These are phyloP conservation scores for Gouania willdenowi DNA, from an alignment of 2,797 vertebrate species.

Conservation along the genomic window DNA sequence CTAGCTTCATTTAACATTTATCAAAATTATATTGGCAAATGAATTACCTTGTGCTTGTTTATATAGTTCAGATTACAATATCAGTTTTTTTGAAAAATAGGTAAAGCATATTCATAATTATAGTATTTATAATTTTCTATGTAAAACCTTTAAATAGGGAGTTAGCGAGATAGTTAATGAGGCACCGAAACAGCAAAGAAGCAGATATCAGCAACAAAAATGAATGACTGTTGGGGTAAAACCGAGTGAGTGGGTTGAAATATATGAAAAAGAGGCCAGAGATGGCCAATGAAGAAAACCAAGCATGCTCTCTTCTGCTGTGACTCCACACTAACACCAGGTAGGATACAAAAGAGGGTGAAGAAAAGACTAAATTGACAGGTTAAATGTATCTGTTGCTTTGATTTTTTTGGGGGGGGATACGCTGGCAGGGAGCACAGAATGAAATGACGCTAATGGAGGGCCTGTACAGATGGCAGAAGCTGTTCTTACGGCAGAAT, in stretches of 20 bases:
- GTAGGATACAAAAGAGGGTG: neutral
- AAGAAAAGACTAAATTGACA: conserved; percentile 8
- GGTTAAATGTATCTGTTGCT: conserved; percentile 2
- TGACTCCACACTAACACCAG: too few relatives aligned
- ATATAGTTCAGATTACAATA: too few relatives aligned
- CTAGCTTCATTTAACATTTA: too few relatives aligned
- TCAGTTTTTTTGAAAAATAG: too few relatives aligned
- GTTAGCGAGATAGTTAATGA: neutral
- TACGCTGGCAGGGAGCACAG: conserved; percentile 6
- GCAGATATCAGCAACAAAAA: conserved; percentile 5
- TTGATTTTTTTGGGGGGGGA: conserved; percentile 26
- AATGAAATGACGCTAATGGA: neutral
- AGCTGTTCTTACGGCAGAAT: conserved; percentile 13
- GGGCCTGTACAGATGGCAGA: conserved; percentile 37
- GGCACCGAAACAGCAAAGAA: conserved; percentile 1
- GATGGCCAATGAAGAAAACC: neutral
- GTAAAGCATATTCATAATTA: too few relatives aligned
- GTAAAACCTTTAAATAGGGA: neutral
- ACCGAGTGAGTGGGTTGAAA: neutral
- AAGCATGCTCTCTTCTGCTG: neutral
- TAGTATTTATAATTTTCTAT: too few relatives aligned
- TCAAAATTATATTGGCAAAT: too few relatives aligned
- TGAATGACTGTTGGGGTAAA: conserved; percentile 11
- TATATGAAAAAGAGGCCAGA: neutral
- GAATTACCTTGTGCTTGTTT: too few relatives aligned